Evolutionary conservation across 1,140 invertebrate species (phyloP), one percentile per base, ranked within the genome.

Genomic region (Drosophila dunni): DNA sequence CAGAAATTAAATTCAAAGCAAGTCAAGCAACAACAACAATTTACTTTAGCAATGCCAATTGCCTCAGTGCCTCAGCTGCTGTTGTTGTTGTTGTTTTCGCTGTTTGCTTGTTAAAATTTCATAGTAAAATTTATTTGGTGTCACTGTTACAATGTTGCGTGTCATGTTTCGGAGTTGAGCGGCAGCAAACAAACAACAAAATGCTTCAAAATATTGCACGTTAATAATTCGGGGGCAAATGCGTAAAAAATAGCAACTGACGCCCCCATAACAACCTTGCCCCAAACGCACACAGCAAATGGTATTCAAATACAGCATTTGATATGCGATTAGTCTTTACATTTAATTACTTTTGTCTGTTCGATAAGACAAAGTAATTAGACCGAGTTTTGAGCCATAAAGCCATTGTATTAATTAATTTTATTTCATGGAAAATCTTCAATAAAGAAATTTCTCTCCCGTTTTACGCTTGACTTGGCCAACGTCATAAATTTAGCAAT

Each of bases 111-210:
- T 54, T 65, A 38, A 77, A 73, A 51, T 73, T 74, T 70, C 50
- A 67, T 71, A 58, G 71, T 66, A 58, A 83, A 80, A 79, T 74
- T 50, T 73, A 83, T 86, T 86, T 88, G 54, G 77, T 80, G 79
- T 86, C 69, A 89, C 69, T 88, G 68, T 61, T 73, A 79, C 78
- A 81, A 78, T 85, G 82, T 81, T 86, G 75, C 69, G 51, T 76
- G 70, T 81, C 75, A 78, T 78, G 65, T 78, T 66, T 48, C 42
- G 46, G 36, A 76, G 63, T 73, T 62, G 42, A 44, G 24, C 48
- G 38, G 29, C 62, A 48, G 20, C 38, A 40, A 11, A 33, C 29
- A 70, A 6, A 5, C 36, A 33, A 20, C 36, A 63, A 54, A 36
- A 65, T 36, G 46, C 1, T 29, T 9, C 9, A 65, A 65, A 56